These are phyloP conservation scores for Masticophis lateralis DNA, from an alignment of 2,797 vertebrate genomes.

Conservation along the genomic window DNA sequence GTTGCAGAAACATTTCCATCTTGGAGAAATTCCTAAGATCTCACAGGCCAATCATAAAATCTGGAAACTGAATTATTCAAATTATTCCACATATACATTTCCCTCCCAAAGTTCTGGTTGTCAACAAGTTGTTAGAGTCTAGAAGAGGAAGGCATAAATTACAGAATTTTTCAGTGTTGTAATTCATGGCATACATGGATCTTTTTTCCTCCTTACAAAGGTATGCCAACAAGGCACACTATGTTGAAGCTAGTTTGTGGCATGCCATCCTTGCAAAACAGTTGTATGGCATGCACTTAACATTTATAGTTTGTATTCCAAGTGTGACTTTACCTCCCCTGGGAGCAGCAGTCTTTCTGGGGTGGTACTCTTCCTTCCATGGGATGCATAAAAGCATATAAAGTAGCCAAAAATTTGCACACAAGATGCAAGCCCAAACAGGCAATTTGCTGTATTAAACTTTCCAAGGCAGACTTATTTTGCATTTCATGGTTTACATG, in stretches of 20 bases:
- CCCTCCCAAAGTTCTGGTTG: constrained; percentile 4
- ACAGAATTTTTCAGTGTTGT: not conserved
- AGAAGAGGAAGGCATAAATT: not conserved
- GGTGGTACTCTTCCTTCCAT: fast-evolving
- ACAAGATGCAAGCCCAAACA: not conserved
- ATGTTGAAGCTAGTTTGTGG: constrained; percentile 27
- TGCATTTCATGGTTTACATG: not conserved
- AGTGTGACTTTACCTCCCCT: not conserved
- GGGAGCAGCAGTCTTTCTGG: not conserved
- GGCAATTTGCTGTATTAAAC: not conserved
- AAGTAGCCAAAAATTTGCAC: not conserved
- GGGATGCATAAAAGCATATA: not conserved
- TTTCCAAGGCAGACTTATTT: fast-evolving
- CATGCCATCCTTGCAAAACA: constrained; percentile 38
- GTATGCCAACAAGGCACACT: constrained; percentile 55
- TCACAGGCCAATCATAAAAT: not conserved
- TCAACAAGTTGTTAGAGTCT: constrained; percentile 38
- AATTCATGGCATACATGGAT: constrained; percentile 24
- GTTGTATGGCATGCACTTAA: constrained; percentile 42
- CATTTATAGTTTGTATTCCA: fast-evolving
- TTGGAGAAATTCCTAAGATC: not conserved
- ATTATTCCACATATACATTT: not conserved
- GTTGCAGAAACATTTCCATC: not conserved
- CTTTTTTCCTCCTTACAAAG: constrained; percentile 5
- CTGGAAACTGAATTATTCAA: constrained; percentile 47